Evolutionary conservation across 1,140 invertebrate species (phyloP), one percentile per base, ranked within the genome.

Genomic region (Rhyacophila brunnea): DNA sequence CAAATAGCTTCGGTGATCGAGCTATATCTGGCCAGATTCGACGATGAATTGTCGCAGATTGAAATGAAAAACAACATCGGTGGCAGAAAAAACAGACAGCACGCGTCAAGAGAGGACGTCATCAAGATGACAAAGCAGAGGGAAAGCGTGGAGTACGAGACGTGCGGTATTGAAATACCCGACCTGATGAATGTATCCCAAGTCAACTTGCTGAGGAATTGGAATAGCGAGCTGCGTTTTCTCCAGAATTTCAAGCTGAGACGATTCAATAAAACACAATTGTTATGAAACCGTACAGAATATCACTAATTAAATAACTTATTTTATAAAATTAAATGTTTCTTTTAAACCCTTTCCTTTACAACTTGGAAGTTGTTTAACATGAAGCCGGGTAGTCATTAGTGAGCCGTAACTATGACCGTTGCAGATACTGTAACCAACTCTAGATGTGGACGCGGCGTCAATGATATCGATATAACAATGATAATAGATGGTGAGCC

Each of bases 41-140:
- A 90, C 66, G 87, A 89, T 59, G 89, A 92, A 77, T 70, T 91
- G 23, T 82, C 86, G 64, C 87, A 90, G 72, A 91, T 92, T 66
- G 68, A 73, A 15, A 73, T 90, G 2, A 91, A 90, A 68, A 85
- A 88, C 66, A 87, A 87, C 0, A 82, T 91, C 35, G 85, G 87
- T 11, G 77, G 80, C 23, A 80, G 84, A 62, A 89, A 85, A 70
- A 85, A 82, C 67, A 78, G 86, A 17, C 89, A 91, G 66, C 88
- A 91, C 71, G 87, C 85, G 1, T 88, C 82, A 65, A 80, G 90
- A 60, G 83, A 89, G 73, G 85, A 89, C 77, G 79, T 87, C 11
- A 84, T 92, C 18, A 85, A 83, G 56, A 84, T 90, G 65, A 88
- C 84, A 0, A 81, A 86, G 58, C 80, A 89, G 65, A 79, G 78